These are phyloP conservation scores for Drosophila mojavensis DNA, from an alignment of 1,140 invertebrate species.

Conservation along the genomic window DNA sequence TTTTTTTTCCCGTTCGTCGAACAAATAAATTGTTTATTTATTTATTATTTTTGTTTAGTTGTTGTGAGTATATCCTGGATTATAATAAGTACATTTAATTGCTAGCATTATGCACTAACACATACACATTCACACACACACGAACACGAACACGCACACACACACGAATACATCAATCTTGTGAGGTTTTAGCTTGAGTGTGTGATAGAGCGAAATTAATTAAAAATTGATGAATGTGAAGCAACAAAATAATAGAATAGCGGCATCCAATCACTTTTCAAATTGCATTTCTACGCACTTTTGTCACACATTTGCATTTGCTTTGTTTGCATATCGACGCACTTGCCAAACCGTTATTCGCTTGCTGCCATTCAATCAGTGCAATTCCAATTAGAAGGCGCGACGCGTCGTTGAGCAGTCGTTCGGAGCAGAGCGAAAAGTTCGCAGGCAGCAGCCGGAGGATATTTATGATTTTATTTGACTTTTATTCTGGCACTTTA, in stretches of 20 bases:
- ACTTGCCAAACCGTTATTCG: neutral
- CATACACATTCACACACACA: neutral
- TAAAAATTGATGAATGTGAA: constrained; percentile 46
- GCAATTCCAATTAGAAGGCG: constrained; percentile 35
- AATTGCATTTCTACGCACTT: constrained; percentile 45
- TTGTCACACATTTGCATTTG: constrained; percentile 48
- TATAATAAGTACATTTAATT: constrained; percentile 24
- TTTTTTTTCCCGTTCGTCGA: neutral
- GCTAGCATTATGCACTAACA: constrained; percentile 20
- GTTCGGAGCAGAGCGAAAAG: constrained; percentile 9
- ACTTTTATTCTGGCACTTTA: constrained; percentile 23
- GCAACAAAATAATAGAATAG: neutral
- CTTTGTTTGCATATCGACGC: constrained; percentile 15
- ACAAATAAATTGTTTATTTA: constrained; percentile 6
- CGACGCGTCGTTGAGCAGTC: constrained; percentile 6
- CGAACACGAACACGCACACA: neutral
- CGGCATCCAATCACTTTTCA: constrained; percentile 22
- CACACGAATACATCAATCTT: constrained; percentile 16
- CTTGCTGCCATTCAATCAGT: constrained; percentile 25
- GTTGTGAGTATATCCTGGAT: constrained; percentile 59
- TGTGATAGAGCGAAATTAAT: constrained; percentile 49
- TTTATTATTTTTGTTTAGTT: constrained; percentile 2
- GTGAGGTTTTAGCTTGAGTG: constrained; percentile 15
- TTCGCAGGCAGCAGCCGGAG: constrained; percentile 2
- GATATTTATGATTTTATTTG: neutral